phyloP scores from a whole-genome alignment of 2,113 vertebrate species.

The Struthidea cinerea region DNA sequence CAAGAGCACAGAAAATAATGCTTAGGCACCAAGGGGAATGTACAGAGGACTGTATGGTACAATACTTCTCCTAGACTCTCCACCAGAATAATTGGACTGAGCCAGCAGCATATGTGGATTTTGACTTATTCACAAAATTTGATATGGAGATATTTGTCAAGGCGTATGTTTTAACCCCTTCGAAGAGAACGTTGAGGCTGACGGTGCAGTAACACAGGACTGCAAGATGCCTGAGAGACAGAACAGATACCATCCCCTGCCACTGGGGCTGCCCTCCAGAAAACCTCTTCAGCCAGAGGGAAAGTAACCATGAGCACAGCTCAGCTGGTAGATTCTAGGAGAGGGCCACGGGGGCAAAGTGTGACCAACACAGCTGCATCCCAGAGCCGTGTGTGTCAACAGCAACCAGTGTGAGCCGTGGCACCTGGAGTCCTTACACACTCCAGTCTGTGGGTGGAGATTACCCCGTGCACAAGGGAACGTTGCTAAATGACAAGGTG shows the following conservation, averaged over 20 bases:
- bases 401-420: neutral
- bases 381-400: fast-evolving
- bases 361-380: neutral
- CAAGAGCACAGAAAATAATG: neutral
- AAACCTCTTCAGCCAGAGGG: neutral
- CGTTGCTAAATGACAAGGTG: neutral
- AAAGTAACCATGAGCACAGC: neutral
- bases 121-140: neutral
- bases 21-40: neutral
- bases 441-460: neutral
- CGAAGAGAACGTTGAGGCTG: neutral
- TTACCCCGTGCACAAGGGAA: fast-evolving
- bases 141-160: neutral
- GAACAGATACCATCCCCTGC: neutral
- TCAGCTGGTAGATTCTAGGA: neutral
- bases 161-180: neutral
- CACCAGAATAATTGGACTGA: neutral
- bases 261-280: neutral
- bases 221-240: neutral
- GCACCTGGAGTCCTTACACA: neutral
- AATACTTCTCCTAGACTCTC: neutral
- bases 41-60: neutral
- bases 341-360: neutral
- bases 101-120: neutral
- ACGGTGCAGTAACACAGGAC: fast-evolving